phyloP scores from a whole-genome alignment of 2,888 invertebrate genomes.

The Chorisops tibialis region DNA sequence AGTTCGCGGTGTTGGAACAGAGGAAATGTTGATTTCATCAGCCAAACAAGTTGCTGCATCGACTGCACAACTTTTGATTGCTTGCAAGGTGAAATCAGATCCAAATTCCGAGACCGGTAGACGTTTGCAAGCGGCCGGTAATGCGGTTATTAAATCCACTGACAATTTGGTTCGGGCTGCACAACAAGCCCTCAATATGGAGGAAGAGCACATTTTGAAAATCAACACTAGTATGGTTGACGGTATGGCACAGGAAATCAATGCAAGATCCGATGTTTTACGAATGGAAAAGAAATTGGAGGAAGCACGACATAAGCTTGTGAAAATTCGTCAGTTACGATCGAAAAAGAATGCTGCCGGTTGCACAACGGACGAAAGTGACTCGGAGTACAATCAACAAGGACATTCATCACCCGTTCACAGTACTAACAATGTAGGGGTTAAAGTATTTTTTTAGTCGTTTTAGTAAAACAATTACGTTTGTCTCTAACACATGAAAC shows the following conservation, averaged over 20 bases:
- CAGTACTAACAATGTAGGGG: slow-evolving; percentile 49
- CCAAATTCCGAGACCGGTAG: slow-evolving; percentile 91
- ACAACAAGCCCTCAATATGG: slow-evolving; percentile 84
- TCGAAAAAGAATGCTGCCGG: slow-evolving; percentile 68
- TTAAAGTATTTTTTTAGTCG: neutral
- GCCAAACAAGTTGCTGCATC: slow-evolving; percentile 96
- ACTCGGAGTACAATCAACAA: slow-evolving; percentile 53
- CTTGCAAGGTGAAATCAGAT: slow-evolving; percentile 98
- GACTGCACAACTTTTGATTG: slow-evolving; percentile 95
- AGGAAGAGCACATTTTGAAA: slow-evolving; percentile 87
- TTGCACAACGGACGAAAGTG: slow-evolving; percentile 58
- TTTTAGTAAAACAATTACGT: too few relatives aligned
- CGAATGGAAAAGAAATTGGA: slow-evolving; percentile 92
- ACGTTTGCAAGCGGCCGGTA: slow-evolving; percentile 87
- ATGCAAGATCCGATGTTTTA: slow-evolving; percentile 85
- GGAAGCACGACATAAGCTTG: slow-evolving; percentile 85
- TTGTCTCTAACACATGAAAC: neutral
- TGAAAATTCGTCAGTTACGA: slow-evolving; percentile 89
- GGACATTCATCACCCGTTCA: slow-evolving; percentile 30
- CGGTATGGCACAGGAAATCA: slow-evolving; percentile 93
- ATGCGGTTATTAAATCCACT: slow-evolving; percentile 95
- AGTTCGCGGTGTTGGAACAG: slow-evolving; percentile 86
- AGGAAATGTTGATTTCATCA: slow-evolving; percentile 93
- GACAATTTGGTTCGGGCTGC: slow-evolving; percentile 96
- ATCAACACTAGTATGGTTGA: slow-evolving; percentile 93